A percentile compares a stretch with the other conserved stretches of the same genome.
Evolutionary conservation across 1,140 invertebrate species (phyloP).

Genomic region (Ooceraea biroi): DNA sequence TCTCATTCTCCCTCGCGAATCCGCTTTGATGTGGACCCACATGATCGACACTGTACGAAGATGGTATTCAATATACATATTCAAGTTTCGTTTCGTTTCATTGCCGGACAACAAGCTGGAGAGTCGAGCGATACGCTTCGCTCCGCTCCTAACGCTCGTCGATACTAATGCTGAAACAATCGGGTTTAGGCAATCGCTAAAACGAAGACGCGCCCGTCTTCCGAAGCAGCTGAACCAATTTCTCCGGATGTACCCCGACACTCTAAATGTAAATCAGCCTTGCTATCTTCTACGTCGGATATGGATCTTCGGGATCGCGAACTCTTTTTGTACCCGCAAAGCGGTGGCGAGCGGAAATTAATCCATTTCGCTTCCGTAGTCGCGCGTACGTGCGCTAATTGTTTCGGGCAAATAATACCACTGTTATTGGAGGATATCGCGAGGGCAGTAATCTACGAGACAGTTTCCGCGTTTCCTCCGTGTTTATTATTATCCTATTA

Average conservation of each 20-base stretch:
- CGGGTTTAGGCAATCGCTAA: conserved; percentile 3
- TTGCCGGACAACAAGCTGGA: too few relatives aligned
- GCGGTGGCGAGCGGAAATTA: background rate
- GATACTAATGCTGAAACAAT: background rate
- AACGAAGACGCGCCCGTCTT: background rate
- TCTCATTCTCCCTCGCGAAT: conserved; percentile 10
- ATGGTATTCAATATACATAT: too few relatives aligned
- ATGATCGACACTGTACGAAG: too few relatives aligned
- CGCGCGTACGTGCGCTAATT: conserved; percentile 20
- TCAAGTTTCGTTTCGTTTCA: too few relatives aligned
- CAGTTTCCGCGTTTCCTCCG: too few relatives aligned
- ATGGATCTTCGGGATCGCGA: background rate
- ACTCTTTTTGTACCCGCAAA: conserved; percentile 4
- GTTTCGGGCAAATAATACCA: too few relatives aligned
- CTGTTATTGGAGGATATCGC: background rate
- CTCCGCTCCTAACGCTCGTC: too few relatives aligned
- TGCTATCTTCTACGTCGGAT: background rate
- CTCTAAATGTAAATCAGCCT: conserved; percentile 50
- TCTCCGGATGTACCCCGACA: background rate
- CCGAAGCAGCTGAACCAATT: conserved; percentile 3
- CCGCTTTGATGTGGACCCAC: background rate
- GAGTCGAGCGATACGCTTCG: too few relatives aligned
- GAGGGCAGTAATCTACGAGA: too few relatives aligned
- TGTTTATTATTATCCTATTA: too few relatives aligned
- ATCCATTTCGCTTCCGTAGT: conserved; percentile 5